Evolutionary conservation across 1,140 invertebrate genomes (phyloP).

Genomic region (Parapsyche elsis): DNA sequence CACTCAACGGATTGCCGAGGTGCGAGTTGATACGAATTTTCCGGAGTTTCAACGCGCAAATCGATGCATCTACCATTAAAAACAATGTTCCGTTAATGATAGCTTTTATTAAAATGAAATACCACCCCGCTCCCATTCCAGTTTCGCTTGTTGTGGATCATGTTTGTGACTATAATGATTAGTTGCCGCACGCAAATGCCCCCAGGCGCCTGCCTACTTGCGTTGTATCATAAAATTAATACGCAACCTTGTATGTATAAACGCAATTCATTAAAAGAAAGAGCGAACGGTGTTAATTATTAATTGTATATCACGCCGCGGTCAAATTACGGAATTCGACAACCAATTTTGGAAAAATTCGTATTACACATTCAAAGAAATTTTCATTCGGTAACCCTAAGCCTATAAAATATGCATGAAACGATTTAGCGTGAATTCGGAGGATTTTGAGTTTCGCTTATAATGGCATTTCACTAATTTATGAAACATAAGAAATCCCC

Average conservation of each 20-base stretch:
- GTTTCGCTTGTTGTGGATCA: constrained; percentile 29
- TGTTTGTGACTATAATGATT: constrained; percentile 47
- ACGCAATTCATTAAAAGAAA: background rate
- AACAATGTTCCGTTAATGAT: constrained; percentile 48
- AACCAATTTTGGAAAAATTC: no score
- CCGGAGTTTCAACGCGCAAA: constrained; percentile 14
- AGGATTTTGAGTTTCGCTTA: background rate
- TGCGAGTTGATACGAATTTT: background rate
- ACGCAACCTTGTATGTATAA: background rate
- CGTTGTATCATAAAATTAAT: background rate
- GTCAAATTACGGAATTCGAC: background rate
- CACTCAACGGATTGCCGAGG: background rate
- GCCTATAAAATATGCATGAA: no score
- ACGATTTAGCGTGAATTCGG: background rate
- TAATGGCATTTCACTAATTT: constrained; percentile 12
- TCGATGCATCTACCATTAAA: constrained; percentile 36
- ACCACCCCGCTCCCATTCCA: background rate
- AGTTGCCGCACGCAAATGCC: constrained; percentile 45
- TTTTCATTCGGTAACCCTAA: no score
- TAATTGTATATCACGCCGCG: background rate
- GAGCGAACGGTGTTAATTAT: background rate
- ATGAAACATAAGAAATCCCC: constrained; percentile 11
- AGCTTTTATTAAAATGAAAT: constrained; percentile 55
- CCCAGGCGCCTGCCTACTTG: background rate
- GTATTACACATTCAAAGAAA: no score